Base-by-base conservation (phyloP, 2,888 invertebrate genomes). In the Mantis religiosa region DNA sequence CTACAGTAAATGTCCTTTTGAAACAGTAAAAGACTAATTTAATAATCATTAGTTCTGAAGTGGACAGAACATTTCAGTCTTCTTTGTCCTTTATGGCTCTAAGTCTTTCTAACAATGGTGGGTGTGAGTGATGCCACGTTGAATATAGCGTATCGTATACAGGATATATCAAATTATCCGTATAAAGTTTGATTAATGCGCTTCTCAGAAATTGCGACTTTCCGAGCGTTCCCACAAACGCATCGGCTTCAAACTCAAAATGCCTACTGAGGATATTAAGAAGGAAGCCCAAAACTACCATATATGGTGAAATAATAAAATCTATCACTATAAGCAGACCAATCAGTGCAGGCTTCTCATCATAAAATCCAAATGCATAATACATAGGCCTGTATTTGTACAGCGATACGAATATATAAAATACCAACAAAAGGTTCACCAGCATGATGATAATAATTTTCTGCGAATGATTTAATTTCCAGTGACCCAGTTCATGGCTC, bases 401-500 rank as follows among this genome's bases (percentile, higher is more conserved):
- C 89, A 96, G 93, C 90, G 94, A 93, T 3, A 95, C 95, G 92
- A 96, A 96, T 82, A 95, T 94, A 91, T 94, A 92, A 91, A 96
- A 95, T 91, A 95, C 94, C 87, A 96, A 91, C 91, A 96, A 94
- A 88, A 96, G 92, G 91, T 95, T 95, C 82, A 95, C 92, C 95
- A 98, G 97, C 93, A 97, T 96, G 47, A 98, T 95, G 83, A 96
- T 92, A 89, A 99, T 95, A 91, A 98, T 97, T 92, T 98, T 98
- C 86, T 97, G 95, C 47, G 97, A 96, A 93, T 99, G 99, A 91
- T 96, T 98, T 89, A 97, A 95, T 91, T 97, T 97, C 99, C 99
- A 99, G 92, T 99, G 99, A 0, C 99, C 99, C 85, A 99, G 94
- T 93, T 99, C 99, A 93, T 99, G 99, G 2, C 97, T 98, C 87